Evolutionary conservation across 2,113 vertebrate species (phyloP), one percentile per base, ranked within the genome.

Genomic region (Dasyurus viverrinus): DNA sequence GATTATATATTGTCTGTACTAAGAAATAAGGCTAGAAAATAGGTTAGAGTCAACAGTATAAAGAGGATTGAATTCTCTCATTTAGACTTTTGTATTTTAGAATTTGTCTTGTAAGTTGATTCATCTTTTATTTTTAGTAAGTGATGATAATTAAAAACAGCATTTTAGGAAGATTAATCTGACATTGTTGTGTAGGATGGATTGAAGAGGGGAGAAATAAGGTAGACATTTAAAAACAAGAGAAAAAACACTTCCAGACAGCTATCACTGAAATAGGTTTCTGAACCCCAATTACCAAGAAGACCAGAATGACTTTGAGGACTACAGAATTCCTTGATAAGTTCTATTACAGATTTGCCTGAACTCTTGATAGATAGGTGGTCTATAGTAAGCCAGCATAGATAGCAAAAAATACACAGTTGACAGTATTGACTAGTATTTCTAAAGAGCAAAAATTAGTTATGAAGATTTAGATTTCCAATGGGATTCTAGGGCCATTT

Each of bases 211-310:
- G 68, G 68, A 84, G n/a, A 84, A 84, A 84, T 95, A 94, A 97
- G 95, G 97, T 96, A 95, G 93, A 89, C 95, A 52, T 89, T 47
- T 2, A 47, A 47, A 47, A 47, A 47, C n/a, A 47, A 47, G 50
- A 95, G 93, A 92, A 97, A 57, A 47, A 46, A 94, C 48, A 91
- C 91, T 91, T 92, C 76, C n/a, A 91, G 97, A 92, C 53, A n/a
- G 0, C 95, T 97, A 8, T 96, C 93, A 92, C 94, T 96, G 93
- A 89, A 89, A 96, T 53, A 93, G 96, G 52, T 90, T 93, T 57
- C 95, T 52, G 91, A 95, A 48, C n/a, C n/a, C 92, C 93, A 30
- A 46, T 90, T 93, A 84, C 95, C 42, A 54, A 52, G 46, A 90
- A 95, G 92, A 94, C 48, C 76, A 95, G 42, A 76, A 54, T 48